A percentile compares a stretch with the other conserved stretches of the same genome.
Evolutionary conservation across 2,888 invertebrate genomes (phyloP).

Genomic region (Dolomedes plantarius): DNA sequence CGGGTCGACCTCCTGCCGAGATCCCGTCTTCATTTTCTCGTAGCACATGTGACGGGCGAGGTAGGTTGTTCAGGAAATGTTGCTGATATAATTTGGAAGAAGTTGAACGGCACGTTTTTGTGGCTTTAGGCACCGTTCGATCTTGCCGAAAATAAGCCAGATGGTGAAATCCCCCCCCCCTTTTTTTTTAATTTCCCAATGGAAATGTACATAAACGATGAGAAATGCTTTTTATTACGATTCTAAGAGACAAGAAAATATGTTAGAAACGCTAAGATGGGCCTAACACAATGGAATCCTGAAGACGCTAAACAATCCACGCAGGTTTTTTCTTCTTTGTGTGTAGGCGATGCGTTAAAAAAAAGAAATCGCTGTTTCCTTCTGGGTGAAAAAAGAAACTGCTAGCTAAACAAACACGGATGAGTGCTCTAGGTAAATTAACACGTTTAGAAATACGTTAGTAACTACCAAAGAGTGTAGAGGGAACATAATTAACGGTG

Average conservation of each 20-base stretch:
- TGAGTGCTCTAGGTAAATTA: too few relatives aligned
- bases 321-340: too few relatives aligned
- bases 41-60: not conserved
- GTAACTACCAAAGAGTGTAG: too few relatives aligned
- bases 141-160: not conserved
- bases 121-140: not conserved
- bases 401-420: too few relatives aligned
- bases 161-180: not conserved
- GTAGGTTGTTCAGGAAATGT: not conserved
- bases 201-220: not conserved
- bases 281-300: not conserved
- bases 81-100: not conserved
- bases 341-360: too few relatives aligned
- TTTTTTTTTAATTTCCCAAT: not conserved
- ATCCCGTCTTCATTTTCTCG: not conserved
- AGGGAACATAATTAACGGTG: too few relatives aligned
- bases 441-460: too few relatives aligned
- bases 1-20: not conserved
- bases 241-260: not conserved
- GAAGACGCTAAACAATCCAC: too few relatives aligned
- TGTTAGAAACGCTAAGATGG: not conserved
- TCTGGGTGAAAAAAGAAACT: too few relatives aligned
- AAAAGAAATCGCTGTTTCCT: too few relatives aligned
- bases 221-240: not conserved
- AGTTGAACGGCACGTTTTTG: not conserved